Evolutionary conservation across 2,888 invertebrate species (phyloP), one percentile per base, ranked within the genome.

Genomic region (Andrena hattorfiana): DNA sequence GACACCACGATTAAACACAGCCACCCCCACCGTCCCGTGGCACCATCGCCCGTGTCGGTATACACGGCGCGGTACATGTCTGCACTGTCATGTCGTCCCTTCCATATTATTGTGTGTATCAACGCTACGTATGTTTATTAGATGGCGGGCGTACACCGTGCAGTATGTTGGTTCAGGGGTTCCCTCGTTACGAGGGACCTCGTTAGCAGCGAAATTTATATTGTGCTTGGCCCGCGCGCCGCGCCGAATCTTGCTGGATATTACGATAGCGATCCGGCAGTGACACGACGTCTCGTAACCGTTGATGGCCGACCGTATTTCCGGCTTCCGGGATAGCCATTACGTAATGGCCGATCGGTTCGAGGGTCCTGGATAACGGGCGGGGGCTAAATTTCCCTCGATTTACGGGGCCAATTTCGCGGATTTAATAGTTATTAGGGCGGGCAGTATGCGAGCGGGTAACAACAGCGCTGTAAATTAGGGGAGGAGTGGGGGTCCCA

Each of bases 61-160:
- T 60, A 67, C 54, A 60, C 32, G 66, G 59, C 59, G 16, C 8
- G 3, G 51, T 49, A 72, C 80, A 72, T 71, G 79, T 72, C 68
- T 73, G 63, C 56, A 81, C 48, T 42, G 64, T 13, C 66, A 16
- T 79, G 72, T 69, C 68, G 66, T 10, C 56, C 70, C 13, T 13
- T 67, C 64, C 83, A 83, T 69, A 83, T 83, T 82, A 83, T 83
- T 83, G 83, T 83, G 83, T 83, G 73, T 73, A 83, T 83, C 83
- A 83, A 70, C 83, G 49, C 54, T 66, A 66, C 68, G 83, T 69
- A 77, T 83, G 83, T 83, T 83, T 83, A 83, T 83, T 83, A 82
- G 83, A 83, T 73, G 66, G 69, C 54, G 26, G 54, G 60, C 51
- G 77, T 70, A 66, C 67, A 82, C 80, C 67, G 35, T 63, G 75